These are phyloP conservation scores for Amaurobius ferox DNA, from an alignment of 2,888 invertebrate genomes.

Conservation along the genomic window DNA sequence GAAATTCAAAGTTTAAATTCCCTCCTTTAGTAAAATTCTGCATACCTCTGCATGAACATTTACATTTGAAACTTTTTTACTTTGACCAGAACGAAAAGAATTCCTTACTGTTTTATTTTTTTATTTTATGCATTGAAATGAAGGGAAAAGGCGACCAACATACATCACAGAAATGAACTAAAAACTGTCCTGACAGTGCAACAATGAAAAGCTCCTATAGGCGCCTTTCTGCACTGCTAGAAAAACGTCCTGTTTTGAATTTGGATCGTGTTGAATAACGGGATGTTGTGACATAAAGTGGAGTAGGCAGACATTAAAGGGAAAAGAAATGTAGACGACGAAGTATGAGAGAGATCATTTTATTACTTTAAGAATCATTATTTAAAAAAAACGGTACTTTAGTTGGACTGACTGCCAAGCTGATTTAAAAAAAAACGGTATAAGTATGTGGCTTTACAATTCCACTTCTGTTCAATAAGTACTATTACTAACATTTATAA, in stretches of 20 bases:
- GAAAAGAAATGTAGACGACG: background rate
- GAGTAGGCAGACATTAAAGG: slow-evolving; percentile 1
- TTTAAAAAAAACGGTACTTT: too few species aligned
- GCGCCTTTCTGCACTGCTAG: slow-evolving; percentile 55
- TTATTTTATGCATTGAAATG: background rate
- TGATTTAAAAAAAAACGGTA: too few species aligned
- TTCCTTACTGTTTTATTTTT: background rate
- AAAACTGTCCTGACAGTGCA: slow-evolving; percentile 27
- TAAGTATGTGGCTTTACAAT: too few species aligned
- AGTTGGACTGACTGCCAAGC: too few species aligned
- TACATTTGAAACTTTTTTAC: background rate
- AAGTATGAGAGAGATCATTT: too few species aligned
- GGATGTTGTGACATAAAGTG: slow-evolving; percentile 15
- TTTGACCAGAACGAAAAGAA: too few species aligned
- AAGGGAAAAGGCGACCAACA: slow-evolving; percentile 19
- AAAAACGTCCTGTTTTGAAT: slow-evolving; percentile 33
- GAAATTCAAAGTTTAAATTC: too few species aligned
- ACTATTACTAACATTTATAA: too few species aligned
- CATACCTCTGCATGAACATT: slow-evolving; percentile 1
- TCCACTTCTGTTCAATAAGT: too few species aligned
- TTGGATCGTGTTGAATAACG: slow-evolving; percentile 33
- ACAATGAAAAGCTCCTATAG: slow-evolving; percentile 49
- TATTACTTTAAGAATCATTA: too few species aligned
- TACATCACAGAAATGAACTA: slow-evolving; percentile 3
- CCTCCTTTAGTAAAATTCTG: too few species aligned